Conservation (phyloP, 2,113 vertebrate species). For the Zapus hudsonius region DNA sequence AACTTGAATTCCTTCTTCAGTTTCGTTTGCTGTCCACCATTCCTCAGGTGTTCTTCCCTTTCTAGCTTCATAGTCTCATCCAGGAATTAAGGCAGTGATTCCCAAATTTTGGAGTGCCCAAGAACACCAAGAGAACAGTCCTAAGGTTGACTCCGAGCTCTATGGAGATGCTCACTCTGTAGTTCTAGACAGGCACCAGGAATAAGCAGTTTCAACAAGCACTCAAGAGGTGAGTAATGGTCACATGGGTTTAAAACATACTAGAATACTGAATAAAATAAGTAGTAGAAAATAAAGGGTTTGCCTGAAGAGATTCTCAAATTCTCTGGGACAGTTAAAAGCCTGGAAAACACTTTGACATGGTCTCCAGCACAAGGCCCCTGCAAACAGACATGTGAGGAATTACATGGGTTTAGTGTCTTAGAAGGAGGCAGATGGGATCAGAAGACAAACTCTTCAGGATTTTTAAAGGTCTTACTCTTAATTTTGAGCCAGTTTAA, state of each 20-base stretch:
- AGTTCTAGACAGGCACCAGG: not conserved
- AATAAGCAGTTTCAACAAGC: not conserved
- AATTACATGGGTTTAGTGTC: not conserved
- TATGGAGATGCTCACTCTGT: not conserved
- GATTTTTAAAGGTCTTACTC: not conserved
- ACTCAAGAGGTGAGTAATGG: not conserved
- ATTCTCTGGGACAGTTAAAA: slow-evolving; percentile 41
- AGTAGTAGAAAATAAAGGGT: slow-evolving; percentile 26
- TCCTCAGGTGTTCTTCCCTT: not conserved
- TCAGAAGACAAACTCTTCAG: not conserved
- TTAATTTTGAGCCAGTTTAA: slow-evolving; percentile 32
- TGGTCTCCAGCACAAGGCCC: not conserved
- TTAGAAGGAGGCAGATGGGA: slow-evolving; percentile 24
- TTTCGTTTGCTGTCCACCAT: not conserved
- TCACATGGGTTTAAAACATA: slow-evolving; percentile 4
- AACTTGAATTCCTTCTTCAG: slow-evolving; percentile 40
- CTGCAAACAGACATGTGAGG: too few species aligned
- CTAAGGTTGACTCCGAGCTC: not conserved
- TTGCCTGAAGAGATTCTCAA: slow-evolving; percentile 25
- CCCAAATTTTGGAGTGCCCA: not conserved
- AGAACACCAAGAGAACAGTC: not conserved
- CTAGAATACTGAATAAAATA: slow-evolving; percentile 30
- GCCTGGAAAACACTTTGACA: slow-evolving; percentile 14
- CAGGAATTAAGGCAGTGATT: not conserved
- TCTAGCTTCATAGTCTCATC: not conserved